Conservation (phyloP, 1,140 invertebrate genomes). For the Pristionchus pacificus region DNA sequence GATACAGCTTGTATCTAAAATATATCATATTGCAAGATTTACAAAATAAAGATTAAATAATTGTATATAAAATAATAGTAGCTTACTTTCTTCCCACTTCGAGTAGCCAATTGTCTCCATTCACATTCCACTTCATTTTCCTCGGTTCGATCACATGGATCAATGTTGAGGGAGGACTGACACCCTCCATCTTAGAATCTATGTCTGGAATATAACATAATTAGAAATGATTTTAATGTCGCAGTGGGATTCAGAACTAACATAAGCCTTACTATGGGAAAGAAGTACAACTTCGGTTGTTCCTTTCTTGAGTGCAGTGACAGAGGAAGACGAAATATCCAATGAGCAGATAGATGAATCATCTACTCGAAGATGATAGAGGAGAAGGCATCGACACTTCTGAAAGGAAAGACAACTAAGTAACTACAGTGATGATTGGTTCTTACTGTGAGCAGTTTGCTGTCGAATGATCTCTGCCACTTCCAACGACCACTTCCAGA, state of each 20-base stretch:
- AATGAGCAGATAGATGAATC: constrained; percentile 65
- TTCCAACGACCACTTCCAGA: constrained; percentile 66
- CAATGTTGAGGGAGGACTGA: constrained; percentile 60
- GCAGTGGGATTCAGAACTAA: no score
- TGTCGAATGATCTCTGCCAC: no score
- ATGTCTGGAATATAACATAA: constrained; percentile 33
- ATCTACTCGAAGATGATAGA: constrained; percentile 73
- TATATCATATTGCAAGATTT: constrained; percentile 8
- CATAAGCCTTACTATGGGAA: constrained; percentile 61
- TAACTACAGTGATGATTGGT: no score
- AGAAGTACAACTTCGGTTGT: constrained; percentile 66
- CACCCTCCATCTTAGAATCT: constrained; percentile 57
- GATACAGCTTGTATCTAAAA: not conserved
- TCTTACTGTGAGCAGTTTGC: no score
- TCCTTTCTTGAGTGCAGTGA: constrained; percentile 66
- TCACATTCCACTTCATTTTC: constrained; percentile 43
- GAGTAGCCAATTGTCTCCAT: constrained; percentile 71
- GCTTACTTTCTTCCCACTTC: constrained; percentile 68
- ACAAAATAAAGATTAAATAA: no score
- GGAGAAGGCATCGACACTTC: constrained; percentile 68
- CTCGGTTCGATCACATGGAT: constrained; percentile 60
- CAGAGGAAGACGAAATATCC: constrained; percentile 58
- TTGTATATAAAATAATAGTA: no score
- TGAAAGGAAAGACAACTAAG: constrained; percentile 32
- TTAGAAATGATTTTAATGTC: no score